Base-by-base conservation (phyloP, 1,140 invertebrate genomes). In the Conus betulinus region DNA sequence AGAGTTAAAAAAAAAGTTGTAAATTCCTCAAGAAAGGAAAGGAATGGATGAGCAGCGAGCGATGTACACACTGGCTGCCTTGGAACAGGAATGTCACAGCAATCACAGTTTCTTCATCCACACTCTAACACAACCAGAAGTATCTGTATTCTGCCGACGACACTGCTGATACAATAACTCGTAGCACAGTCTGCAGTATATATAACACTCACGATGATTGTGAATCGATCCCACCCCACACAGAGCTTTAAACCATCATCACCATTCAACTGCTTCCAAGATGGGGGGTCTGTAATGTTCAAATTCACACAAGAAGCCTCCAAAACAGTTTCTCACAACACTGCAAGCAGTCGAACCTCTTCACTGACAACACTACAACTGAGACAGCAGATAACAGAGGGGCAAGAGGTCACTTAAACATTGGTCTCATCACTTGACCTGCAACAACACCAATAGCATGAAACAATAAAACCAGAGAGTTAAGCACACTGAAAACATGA, bases 391-490 rank as follows among this genome's bases (percentile, higher is more conserved):
- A 71, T 6, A 17, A 71, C 67, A 23, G 39, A 71, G 6, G 67
- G 11, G 67, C 23, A 71, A 20, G 67, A 20, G 23, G 53, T 67
- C 85, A 74, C 6, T 92, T 90, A 93, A 79, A 93, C 92, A 82
- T 90, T 89, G 76, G 92, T 92, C 88, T 92, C 92, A 90, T 92
- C 89, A 87, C 92, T 93, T 87, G 90, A 92, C 91, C 92, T 93
- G 90, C 51, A 91, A 91, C 79, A 78, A 86, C 27, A 88, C 85
- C 60, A 81, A 84, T 78, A 86, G 87, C 57, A 91, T 39, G 89
- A 90, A 91, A 11, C 89, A 85, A 88, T 86, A 88, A 88, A 76
- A 87, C 84, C 39, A 39, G 39, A 39, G 39, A 39, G 39, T 39
- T 39, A 3, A 39, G 39, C 39, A 39, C 39, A 39, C 39, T 39